Evolutionary conservation across 1,140 invertebrate species (phyloP), one percentile per base, ranked within the genome.

Genomic region (Drosophila asahinai): DNA sequence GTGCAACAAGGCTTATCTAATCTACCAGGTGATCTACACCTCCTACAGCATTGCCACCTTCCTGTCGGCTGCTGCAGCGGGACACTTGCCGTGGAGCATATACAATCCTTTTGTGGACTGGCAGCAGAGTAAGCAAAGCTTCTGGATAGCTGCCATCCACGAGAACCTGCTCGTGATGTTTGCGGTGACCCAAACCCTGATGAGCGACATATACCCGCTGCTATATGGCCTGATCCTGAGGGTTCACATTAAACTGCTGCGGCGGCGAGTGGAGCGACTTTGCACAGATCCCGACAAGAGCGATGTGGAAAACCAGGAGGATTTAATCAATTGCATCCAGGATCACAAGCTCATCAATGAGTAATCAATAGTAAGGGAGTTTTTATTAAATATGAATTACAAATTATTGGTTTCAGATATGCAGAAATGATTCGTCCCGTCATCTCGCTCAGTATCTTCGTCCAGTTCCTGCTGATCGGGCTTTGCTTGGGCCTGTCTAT

Each of bases 381-480:
- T 4, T 9, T 2, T n/a, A 7, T 27, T 8, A 3, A 14, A 1
- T 45, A 30, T 6, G 43, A 15, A 17, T 7, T 1, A 42, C 33
- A 4, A 17, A 22, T 0, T 1, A 1, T 25, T 7, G 3, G n/a
- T 55, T 12, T 6, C 42, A 86, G 25, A 51, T 74, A 4, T 66
- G 64, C 54, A 11, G 12, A 57, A 27, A 15, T 52, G 0, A 55
- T 87, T 19, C 49, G 77, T 11, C 81, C 77, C 5, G 22, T 27
- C 1, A 58, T 84, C 3, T 55, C 73, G 4, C 33, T 9, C 3
- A 65, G 47, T 1, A 70, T 68, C 9, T 81, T 80, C n/a, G 12
- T 83, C 5, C 83, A 86, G 25, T 86, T 80, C 12, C 17, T 83
- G 2, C 8, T 80, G 2, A 61, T 87, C n/a, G 79, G 78, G 7